Evolutionary conservation across 2,888 invertebrate species (phyloP), one percentile per base, ranked within the genome.

Genomic region (Ornithoptera alexandrae): DNA sequence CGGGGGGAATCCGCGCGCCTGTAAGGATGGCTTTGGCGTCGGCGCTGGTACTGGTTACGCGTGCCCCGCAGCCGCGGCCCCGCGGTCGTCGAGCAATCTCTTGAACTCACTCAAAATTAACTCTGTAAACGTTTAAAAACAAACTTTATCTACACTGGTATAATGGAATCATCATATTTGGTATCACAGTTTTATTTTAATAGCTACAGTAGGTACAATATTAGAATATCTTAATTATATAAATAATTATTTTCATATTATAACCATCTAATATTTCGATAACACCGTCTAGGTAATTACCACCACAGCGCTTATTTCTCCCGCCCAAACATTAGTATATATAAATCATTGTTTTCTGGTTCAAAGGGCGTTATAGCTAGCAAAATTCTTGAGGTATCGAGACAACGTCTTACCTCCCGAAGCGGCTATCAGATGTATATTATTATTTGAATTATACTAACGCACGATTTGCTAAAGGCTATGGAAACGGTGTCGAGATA

Each of bases 1-100:
- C 98, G 0, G 98, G 98, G 53, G 97, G 97, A 1, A 93, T 94
- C 50, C 94, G 95, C 75, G 96, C 96, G 62, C 96, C 97, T 0
- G 95, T 96, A 42, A 95, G 96, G 77, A 92, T 97, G 76, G 96
- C 97, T 50, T 92, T 97, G 71, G 97, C 96, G 65, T 97, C 97
- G 69, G 95, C 97, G 12, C 92, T 97, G 72, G 96, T 97, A 81
- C 92, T 95, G 76, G 93, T 96, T 76, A 93, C 95, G 30, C 93
- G 96, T 77, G 94, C 92, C 75, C 90, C 93, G 74, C 88, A 92
- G 20, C 81, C 88, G 36, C 84, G 88, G 8, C 77, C 79, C 50
- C 82, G 85, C 64, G 75, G 81, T 53, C 85, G 88, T 67, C 83
- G 86, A 53, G 75, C 83, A 78, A 83, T 79, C 80, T 64, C 66